Percentiles rank a stretch among this genome's conserved stretches.
Evolutionary conservation across 2,797 vertebrate genomes (phyloP).

Genomic region (Ataeniobius toweri): DNA sequence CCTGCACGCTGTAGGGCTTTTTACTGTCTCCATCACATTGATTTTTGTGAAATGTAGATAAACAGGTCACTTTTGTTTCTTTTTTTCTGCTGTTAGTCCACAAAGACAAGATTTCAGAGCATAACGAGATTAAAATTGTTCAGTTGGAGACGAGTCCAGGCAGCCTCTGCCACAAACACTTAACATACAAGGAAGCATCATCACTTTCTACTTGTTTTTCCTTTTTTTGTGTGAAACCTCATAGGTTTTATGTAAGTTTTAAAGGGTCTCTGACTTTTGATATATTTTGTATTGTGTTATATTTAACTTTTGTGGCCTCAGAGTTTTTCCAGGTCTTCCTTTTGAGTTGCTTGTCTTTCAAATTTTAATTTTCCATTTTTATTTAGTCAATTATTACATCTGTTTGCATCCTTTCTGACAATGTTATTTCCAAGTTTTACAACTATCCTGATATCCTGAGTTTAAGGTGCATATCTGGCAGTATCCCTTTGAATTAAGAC

Average conservation of each 20-base stretch:
- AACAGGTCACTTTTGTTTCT: conserved; percentile 56
- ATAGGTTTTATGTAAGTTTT: background rate
- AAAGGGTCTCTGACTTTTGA: background rate
- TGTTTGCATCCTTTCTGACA: background rate
- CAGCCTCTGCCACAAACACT: conserved; percentile 37
- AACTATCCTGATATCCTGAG: background rate
- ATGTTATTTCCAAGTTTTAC: background rate
- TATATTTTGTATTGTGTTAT: background rate
- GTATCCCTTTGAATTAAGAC: no score
- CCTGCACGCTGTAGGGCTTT: conserved; percentile 49
- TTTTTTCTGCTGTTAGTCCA: conserved; percentile 32
- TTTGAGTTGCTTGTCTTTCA: background rate
- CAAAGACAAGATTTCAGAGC: conserved; percentile 32
- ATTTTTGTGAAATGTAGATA: conserved; percentile 47
- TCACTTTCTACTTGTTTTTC: conserved; percentile 5
- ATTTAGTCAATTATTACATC: background rate
- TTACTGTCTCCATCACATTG: conserved; percentile 52
- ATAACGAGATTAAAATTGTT: conserved; percentile 50
- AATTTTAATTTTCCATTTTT: background rate
- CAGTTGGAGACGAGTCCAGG: conserved; percentile 24
- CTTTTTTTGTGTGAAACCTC: background rate
- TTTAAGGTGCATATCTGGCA: no score
- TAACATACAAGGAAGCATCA: background rate
- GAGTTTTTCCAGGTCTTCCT: background rate
- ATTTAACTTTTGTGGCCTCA: background rate